Percentiles rank a stretch among this genome's conserved stretches.
Conservation (phyloP, 2,797 vertebrate genomes). For the Liasis olivaceus region DNA sequence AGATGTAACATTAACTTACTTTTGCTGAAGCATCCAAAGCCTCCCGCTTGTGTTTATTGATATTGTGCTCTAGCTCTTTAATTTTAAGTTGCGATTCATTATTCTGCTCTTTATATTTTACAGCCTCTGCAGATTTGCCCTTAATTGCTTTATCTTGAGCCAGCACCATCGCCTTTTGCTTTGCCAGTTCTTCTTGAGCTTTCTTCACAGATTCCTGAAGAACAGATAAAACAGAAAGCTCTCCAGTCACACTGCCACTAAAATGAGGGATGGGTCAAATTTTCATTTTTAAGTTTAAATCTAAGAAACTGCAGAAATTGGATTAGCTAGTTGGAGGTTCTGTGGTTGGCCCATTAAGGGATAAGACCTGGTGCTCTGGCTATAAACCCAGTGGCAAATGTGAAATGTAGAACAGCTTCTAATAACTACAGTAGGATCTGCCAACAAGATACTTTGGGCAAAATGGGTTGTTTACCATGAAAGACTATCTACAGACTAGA, state of each 20-base stretch:
- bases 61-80: constrained; percentile 88
- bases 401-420: background rate
- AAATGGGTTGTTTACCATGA: background rate
- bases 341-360: background rate
- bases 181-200: constrained; percentile 84
- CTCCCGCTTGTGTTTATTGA: constrained; percentile 86
- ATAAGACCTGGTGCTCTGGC: background rate
- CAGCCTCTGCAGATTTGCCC: constrained; percentile 79
- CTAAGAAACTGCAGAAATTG: background rate
- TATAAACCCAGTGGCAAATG: background rate
- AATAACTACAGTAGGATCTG: background rate
- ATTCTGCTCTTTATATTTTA: constrained; percentile 79
- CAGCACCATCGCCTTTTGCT: constrained; percentile 85
- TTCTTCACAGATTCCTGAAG: constrained; percentile 83
- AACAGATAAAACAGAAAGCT: background rate
- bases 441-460: background rate
- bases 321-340: background rate
- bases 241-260: too few relatives aligned
- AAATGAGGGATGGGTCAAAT: background rate
- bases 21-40: constrained; percentile 81
- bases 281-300: background rate
- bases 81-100: constrained; percentile 89
- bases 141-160: constrained; percentile 85
- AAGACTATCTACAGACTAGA: background rate
- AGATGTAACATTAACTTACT: constrained; percentile 63